These are phyloP conservation scores for Rotaria sp. DNA, from an alignment of 2,888 invertebrate genomes.

Conservation along the genomic window DNA sequence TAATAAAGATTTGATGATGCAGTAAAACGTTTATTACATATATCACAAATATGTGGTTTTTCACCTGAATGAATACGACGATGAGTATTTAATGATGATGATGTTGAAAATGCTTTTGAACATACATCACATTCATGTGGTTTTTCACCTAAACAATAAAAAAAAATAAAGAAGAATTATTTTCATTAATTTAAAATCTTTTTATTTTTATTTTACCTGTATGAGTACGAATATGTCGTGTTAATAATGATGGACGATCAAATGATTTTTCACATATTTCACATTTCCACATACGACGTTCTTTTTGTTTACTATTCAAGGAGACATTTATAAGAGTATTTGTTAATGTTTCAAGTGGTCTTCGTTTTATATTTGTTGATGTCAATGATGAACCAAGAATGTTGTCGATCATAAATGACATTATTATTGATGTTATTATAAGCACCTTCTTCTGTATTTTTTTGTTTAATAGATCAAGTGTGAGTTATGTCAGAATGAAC, in stretches of 20 bases:
- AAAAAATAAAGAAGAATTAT: not conserved
- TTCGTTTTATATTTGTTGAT: not conserved
- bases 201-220: constrained; percentile 62
- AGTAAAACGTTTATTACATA: constrained; percentile 87
- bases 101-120: constrained; percentile 89
- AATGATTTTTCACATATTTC: constrained; percentile 90
- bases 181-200: too few relatives aligned
- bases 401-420: constrained; percentile 37
- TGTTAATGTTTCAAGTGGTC: not conserved
- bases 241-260: constrained; percentile 82
- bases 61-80: constrained; percentile 90
- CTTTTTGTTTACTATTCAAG: not conserved
- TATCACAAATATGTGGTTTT: constrained; percentile 84
- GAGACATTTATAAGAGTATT: not conserved
- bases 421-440: not conserved
- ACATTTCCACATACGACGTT: constrained; percentile 57
- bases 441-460: not conserved
- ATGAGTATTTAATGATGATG: constrained; percentile 86
- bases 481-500: not conserved
- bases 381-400: constrained; percentile 11
- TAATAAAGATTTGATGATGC: constrained; percentile 92
- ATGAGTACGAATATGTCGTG: constrained; percentile 88
- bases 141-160: constrained; percentile 63
- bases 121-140: constrained; percentile 91
- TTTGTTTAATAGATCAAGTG: not conserved